Conservation (phyloP, 2,888 invertebrate genomes). For the Idaea biselata region DNA sequence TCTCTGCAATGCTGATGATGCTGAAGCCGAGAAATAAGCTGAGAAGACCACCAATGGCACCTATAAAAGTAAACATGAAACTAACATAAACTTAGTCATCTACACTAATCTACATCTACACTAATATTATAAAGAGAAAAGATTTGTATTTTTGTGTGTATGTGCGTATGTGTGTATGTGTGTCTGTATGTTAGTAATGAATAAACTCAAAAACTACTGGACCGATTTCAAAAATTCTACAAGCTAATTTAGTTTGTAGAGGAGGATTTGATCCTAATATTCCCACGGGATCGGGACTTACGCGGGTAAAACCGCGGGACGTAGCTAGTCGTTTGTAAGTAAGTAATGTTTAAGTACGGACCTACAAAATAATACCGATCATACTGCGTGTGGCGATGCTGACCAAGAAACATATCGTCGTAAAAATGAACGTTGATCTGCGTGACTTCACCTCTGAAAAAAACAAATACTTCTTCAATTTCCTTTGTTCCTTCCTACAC, state of each 20-base stretch:
- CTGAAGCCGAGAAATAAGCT: constrained; percentile 75
- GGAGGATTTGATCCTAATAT: too few species aligned
- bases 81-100: background rate
- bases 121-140: background rate
- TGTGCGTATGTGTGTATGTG: too few species aligned
- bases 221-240: too few species aligned
- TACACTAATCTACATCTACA: too few species aligned
- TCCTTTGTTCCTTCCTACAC: too few species aligned
- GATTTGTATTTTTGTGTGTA: too few species aligned
- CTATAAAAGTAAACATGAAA: constrained; percentile 36
- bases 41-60: constrained; percentile 72
- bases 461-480: background rate
- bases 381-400: constrained; percentile 71
- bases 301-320: too few species aligned
- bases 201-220: too few species aligned
- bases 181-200: too few species aligned
- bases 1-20: constrained; percentile 71
- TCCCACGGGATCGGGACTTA: too few species aligned
- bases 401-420: constrained; percentile 68
- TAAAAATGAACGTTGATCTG: constrained; percentile 71
- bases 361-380: constrained; percentile 74
- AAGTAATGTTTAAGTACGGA: constrained; percentile 32
- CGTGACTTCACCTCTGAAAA: constrained; percentile 61
- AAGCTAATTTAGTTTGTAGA: too few species aligned
- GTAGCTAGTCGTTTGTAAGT: too few species aligned